Evolutionary conservation across 2,888 invertebrate genomes (phyloP).

Genomic region (Parapristionchus giblindavisi): DNA sequence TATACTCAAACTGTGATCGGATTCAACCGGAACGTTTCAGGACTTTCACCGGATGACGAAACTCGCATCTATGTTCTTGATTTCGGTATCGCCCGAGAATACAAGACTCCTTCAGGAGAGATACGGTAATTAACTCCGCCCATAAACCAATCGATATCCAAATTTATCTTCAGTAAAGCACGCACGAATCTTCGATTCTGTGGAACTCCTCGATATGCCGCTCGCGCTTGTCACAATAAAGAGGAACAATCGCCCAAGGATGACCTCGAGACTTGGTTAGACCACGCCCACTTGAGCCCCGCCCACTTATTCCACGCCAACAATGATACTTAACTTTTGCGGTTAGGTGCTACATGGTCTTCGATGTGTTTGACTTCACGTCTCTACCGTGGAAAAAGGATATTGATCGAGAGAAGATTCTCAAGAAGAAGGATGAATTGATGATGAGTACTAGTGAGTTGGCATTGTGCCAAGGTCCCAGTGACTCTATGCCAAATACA

Average conservation of each 20-base stretch:
- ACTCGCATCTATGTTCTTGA: conserved; percentile 10
- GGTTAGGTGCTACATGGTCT: too few relatives aligned
- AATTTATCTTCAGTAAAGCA: conserved; percentile 1
- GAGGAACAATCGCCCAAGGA: conserved; percentile 30
- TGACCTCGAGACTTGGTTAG: conserved; percentile 15
- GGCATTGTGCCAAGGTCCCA: background rate
- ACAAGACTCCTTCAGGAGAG: conserved; percentile 11
- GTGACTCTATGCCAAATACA: background rate
- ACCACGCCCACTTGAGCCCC: too few relatives aligned
- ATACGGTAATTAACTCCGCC: too few relatives aligned
- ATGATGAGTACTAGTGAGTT: conserved; percentile 16
- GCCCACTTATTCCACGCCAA: too few relatives aligned
- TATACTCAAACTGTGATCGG: background rate
- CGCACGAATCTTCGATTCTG: conserved; percentile 8
- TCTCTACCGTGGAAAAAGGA: conserved; percentile 11
- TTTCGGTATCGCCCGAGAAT: conserved; percentile 28
- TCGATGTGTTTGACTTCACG: too few relatives aligned
- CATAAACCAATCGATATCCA: too few relatives aligned
- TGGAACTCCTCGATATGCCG: conserved; percentile 20
- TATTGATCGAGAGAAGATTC: background rate
- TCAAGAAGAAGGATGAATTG: conserved; percentile 30
- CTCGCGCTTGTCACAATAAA: conserved; percentile 22
- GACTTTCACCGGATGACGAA: conserved; percentile 7
- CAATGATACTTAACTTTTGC: too few relatives aligned
- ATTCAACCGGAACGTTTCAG: background rate